phyloP scores from a whole-genome alignment of 2,888 invertebrate species.

The Antheraea yamamai region DNA sequence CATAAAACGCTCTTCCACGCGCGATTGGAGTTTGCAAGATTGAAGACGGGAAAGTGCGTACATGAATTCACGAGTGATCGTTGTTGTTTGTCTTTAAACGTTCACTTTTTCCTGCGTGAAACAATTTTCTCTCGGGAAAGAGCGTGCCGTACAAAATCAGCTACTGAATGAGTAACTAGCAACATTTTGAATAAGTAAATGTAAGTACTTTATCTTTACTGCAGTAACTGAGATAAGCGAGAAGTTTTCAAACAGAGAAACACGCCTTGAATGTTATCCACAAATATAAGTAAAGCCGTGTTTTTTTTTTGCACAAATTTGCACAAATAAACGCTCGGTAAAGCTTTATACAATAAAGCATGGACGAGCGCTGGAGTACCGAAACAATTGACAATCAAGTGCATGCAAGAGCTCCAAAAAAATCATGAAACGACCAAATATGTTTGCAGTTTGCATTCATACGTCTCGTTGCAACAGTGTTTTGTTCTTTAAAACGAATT shows the following conservation, averaged over 20 bases:
- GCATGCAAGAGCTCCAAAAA: conserved; percentile 26
- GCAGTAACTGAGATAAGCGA: not conserved
- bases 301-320: not conserved
- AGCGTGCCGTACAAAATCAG: too few relatives aligned
- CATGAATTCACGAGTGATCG: too few relatives aligned
- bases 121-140: too few relatives aligned
- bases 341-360: not conserved
- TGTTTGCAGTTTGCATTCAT: conserved; percentile 22
- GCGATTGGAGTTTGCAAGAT: too few relatives aligned
- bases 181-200: too few relatives aligned
- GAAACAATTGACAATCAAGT: conserved; percentile 43
- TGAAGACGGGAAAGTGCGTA: too few relatives aligned
- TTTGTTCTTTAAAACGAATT: not conserved
- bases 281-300: not conserved
- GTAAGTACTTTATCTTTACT: not conserved
- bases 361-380: conserved; percentile 7
- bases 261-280: not conserved
- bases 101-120: too few relatives aligned
- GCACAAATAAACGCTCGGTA: conserved; percentile 1
- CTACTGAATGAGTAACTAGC: too few relatives aligned
- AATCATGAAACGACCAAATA: conserved; percentile 15
- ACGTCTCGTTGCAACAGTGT: not conserved
- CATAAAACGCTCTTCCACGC: too few relatives aligned
- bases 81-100: too few relatives aligned
- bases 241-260: not conserved